Conservation (phyloP, 2,113 vertebrate genomes). For the Rallus limicola region DNA sequence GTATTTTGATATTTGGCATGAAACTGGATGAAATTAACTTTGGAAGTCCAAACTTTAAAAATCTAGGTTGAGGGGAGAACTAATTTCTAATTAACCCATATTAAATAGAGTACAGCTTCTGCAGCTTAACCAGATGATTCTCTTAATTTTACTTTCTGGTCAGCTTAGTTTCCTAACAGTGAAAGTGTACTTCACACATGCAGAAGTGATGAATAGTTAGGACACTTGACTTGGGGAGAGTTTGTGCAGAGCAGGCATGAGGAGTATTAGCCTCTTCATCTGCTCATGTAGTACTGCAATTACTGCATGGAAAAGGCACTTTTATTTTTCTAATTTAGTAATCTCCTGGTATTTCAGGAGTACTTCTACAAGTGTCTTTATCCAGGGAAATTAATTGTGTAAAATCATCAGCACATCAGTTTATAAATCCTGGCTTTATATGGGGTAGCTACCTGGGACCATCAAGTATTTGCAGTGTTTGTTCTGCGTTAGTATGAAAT, state of each 20-base stretch:
- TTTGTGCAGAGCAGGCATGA: background rate
- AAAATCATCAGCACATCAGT: background rate
- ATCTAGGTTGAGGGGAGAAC: background rate
- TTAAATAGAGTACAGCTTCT: background rate
- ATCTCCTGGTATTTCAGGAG: background rate
- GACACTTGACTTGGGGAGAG: background rate
- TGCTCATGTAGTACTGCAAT: background rate
- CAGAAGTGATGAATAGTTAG: background rate
- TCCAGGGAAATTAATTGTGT: background rate
- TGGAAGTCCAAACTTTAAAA: background rate
- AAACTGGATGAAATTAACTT: background rate
- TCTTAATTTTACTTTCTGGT: background rate
- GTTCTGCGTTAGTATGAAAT: background rate
- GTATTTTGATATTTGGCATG: background rate
- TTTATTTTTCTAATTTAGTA: background rate
- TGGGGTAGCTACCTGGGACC: background rate
- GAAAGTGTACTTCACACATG: background rate
- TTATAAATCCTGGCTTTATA: background rate
- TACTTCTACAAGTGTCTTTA: background rate
- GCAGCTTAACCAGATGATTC: background rate
- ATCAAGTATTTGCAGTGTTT: background rate
- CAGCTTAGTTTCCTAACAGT: background rate
- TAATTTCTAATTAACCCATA: background rate
- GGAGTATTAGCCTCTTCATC: background rate
- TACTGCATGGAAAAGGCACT: background rate